Base-by-base conservation (phyloP, 64 coral and sea anemone species). In the Anthopleura sola region DNA sequence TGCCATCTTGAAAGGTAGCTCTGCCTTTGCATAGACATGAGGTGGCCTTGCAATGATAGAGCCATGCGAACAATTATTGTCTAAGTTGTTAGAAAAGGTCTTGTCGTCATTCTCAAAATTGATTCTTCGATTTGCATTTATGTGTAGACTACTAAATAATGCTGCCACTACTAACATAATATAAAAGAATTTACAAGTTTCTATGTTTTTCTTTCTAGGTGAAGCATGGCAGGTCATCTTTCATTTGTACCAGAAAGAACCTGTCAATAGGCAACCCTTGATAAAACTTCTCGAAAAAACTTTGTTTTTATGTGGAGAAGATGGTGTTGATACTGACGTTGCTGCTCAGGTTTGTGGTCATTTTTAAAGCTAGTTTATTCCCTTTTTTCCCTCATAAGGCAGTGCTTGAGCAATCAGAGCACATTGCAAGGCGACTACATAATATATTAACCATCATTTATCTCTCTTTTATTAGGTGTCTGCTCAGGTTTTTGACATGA, bases 401-500 rank as follows among this genome's bases (percentile, higher is more conserved):
- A n/a, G 46, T 48, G 3, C 11, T 48, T 11, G 11, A 48, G 46
- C 11, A 5, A 48, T 11, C 12, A 58, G 20, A 24, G 21, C 16
- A 58, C 16, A 1, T 58, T 24, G 20, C 16, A n/a, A 62, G 18
- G 58, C 2, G 58, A n/a, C 53, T n/a, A 60, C 2, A 24, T n/a
- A 60, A 6, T 0, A 24, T 60, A 21, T 56, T 56, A 18, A 21
- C 18, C 5, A 23, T 66, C 36, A 24, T 77, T 79, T 38, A 47
- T 48, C 16, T 48, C 7, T 40, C 20, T 39, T 37, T 78, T 81
- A 34, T 17, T 33, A 91, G 89, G 89, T 91, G 39, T 81, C 89
- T 11, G 28, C 48, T 31, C 39, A 91, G 17, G 89, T 78, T 15
- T 91, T 91, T 86, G 89, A 91, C 23, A 48, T 81, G 56, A 91